Conservation (phyloP, 2,113 vertebrate genomes). For the Festucalex cinctus region DNA sequence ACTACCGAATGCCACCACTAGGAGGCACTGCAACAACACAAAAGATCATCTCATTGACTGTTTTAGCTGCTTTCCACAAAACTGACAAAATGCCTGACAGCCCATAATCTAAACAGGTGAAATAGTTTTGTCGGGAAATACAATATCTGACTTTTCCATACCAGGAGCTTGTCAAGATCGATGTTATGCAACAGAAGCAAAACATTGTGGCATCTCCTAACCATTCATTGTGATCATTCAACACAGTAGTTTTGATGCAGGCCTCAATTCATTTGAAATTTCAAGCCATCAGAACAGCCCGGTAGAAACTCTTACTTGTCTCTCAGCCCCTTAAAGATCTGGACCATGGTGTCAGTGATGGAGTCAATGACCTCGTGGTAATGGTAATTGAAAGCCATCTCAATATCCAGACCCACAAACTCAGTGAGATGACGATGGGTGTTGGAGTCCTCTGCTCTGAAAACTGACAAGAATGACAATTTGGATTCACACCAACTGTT, state of each 20-base stretch:
- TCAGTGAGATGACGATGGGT: conserved; percentile 96
- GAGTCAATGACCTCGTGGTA: conserved; percentile 97
- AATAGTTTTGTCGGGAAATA: conserved; percentile 1
- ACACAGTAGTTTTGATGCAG: not conserved
- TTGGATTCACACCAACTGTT: not conserved
- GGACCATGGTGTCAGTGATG: conserved; percentile 95
- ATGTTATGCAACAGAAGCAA: not conserved
- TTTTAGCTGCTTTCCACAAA: not conserved
- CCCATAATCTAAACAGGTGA: not conserved
- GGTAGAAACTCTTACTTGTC: conserved; percentile 78
- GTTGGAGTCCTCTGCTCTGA: conserved; percentile 97
- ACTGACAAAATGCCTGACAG: conserved; percentile 1
- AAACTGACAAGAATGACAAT: conserved; percentile 74
- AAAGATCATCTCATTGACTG: not conserved
- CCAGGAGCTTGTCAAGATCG: conserved; percentile 14
- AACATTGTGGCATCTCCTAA: not conserved
- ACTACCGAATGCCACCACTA: conserved; percentile 37
- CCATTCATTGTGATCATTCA: not conserved
- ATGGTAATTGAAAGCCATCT: conserved; percentile 98
- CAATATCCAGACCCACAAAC: conserved; percentile 98
- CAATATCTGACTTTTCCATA: conserved; percentile 11
- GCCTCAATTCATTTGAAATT: not conserved
- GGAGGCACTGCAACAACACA: conserved; percentile 48
- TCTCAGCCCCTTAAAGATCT: conserved; percentile 96
- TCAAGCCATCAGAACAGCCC: not conserved